Evolutionary conservation across 2,888 invertebrate genomes (phyloP), one percentile per base, ranked within the genome.

Genomic region (Zaprionus lineosus): DNA sequence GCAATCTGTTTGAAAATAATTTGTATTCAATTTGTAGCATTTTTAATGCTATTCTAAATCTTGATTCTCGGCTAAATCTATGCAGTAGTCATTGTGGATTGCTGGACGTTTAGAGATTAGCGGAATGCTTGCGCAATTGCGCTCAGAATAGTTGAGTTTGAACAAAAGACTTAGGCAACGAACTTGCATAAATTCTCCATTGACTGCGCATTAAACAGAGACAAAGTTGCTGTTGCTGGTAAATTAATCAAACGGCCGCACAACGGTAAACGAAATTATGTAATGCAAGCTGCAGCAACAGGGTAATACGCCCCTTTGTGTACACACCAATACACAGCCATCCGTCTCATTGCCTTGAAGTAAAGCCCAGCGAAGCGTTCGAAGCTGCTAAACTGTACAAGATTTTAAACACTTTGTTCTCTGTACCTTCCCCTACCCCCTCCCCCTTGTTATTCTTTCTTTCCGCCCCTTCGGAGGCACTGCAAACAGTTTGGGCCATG

Each of bases 261-360:
- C 74, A 68, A 79, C 78, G 71, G 81, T 79, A 79, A 74, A 75
- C 60, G 71, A 75, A 65, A 81, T 79, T 81, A 79, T 79, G 78
- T 79, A 79, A 78, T 62, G 67, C 67, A 70, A 50, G 48, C 44
- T 57, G 66, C 52, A 29, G 31, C 39, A 26, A 44, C 50, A 34
- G 21, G 28, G 24, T 41, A 41, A 41, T 33, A 39, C 18, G 24
- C 46, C 43, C 11, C 7, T 33, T 12, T 19, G 46, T 34, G 11
- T 19, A 44, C 53, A 29, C 48, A 12, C 41, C 4, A 21, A 9
- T 4, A 44, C 33, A 14, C 6, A 12, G 37, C 14, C 8, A 36
- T 11, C 21, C 7, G 36, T 19, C 29, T 7, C 18, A 8, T 19
- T 9, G 31, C 34, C 47, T 47, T 16, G 9, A 28, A 36, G 7